Percentiles rank a stretch among this genome's conserved stretches.
Evolutionary conservation across 2,888 invertebrate genomes (phyloP).

Genomic region (Mermis nigrescens): DNA sequence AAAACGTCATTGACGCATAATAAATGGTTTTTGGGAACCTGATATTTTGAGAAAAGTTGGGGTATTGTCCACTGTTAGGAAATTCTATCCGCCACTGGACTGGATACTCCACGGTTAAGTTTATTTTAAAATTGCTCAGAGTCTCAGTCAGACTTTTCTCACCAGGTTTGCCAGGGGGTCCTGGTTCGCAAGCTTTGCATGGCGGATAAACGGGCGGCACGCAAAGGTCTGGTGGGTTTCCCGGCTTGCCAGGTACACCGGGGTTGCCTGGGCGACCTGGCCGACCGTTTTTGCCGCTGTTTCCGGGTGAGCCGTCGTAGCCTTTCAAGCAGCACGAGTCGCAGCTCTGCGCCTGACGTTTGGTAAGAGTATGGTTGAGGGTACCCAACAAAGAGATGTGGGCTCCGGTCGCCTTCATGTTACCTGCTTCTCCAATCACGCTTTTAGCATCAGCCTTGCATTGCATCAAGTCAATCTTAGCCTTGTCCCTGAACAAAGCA

Average conservation of each 20-base stretch:
- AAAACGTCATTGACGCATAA: too few species aligned
- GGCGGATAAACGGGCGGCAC: not conserved
- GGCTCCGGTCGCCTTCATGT: not conserved
- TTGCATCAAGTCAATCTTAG: not conserved
- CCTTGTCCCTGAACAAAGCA: not conserved
- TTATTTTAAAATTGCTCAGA: too few species aligned
- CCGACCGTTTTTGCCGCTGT: conserved; percentile 7
- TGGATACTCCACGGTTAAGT: too few species aligned
- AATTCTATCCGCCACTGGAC: too few species aligned
- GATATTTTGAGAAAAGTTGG: too few species aligned
- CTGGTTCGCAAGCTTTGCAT: not conserved
- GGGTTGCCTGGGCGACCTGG: conserved; percentile 8
- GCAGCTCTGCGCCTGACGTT: conserved; percentile 15
- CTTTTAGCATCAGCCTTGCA: conserved; percentile 1
- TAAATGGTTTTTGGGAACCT: too few species aligned
- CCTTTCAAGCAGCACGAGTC: conserved; percentile 15
- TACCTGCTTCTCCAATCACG: not conserved
- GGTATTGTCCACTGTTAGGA: too few species aligned
- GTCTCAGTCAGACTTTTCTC: not conserved
- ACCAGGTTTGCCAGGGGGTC: not conserved
- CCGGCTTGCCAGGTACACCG: conserved; percentile 10
- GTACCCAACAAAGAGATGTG: too few species aligned
- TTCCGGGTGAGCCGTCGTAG: conserved; percentile 15
- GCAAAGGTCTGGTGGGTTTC: conserved; percentile 8
- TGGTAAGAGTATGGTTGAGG: conserved; percentile 14